Percentiles rank a stretch among this genome's conserved stretches.
phyloP scores from a whole-genome alignment of 2,113 vertebrate species.

The Benitochromis conjunctus region DNA sequence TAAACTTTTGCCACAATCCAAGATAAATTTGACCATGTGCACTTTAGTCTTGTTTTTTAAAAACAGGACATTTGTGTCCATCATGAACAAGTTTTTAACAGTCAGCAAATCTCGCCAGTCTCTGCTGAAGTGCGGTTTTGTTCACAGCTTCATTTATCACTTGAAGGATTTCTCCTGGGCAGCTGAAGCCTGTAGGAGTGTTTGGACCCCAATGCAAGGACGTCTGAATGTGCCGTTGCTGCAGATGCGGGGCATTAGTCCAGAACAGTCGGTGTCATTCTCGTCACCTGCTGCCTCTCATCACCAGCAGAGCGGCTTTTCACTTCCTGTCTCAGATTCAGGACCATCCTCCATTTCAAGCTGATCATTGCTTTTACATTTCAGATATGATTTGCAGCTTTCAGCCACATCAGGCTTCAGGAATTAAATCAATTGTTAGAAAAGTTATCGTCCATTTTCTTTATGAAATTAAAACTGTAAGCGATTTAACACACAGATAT shows the following conservation, averaged over 20 bases:
- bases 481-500: background rate
- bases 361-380: background rate
- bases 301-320: background rate
- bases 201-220: background rate
- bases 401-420: background rate
- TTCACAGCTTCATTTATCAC: background rate
- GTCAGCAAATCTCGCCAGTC: background rate
- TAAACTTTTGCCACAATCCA: too few relatives aligned
- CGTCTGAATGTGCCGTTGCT: background rate
- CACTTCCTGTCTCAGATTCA: background rate
- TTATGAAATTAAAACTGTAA: background rate
- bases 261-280: background rate
- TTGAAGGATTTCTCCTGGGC: background rate
- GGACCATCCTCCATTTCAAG: constrained; percentile 17
- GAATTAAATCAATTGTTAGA: background rate
- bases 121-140: accelerated
- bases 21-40: background rate
- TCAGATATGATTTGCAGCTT: constrained; percentile 1
- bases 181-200: background rate
- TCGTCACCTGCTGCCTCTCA: background rate
- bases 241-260: background rate
- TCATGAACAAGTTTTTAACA: background rate
- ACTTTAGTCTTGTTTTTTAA: background rate
- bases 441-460: background rate
- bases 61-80: background rate